These are phyloP conservation scores for Gymnoscopelus braueri DNA, from an alignment of 2,797 vertebrate species.

Conservation along the genomic window DNA sequence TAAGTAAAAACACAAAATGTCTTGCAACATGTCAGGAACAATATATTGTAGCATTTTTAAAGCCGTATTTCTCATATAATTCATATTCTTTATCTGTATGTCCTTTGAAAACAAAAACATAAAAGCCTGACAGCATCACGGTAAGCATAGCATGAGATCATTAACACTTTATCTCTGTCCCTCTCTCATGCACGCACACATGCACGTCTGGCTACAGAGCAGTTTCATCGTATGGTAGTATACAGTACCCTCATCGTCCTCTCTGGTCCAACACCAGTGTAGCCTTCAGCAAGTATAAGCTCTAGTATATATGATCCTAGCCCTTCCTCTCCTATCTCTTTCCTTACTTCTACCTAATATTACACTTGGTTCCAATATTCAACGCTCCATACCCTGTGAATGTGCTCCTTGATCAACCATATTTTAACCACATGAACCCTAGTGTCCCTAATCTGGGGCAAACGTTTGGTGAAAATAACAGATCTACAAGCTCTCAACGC, in stretches of 20 bases:
- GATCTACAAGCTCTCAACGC: too few species aligned
- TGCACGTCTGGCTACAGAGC: conserved; percentile 79
- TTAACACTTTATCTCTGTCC: conserved; percentile 71
- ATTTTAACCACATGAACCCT: conserved; percentile 23
- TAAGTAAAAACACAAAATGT: too few species aligned
- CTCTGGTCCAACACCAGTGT: conserved; percentile 72
- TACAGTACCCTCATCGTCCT: conserved; percentile 70
- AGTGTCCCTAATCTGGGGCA: too few species aligned
- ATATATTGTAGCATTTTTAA: background rate
- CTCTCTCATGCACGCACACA: conserved; percentile 71
- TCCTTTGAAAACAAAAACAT: conserved; percentile 67
- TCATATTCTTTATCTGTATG: conserved; percentile 70
- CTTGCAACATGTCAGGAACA: background rate
- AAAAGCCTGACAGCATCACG: conserved; percentile 44
- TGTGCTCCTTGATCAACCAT: conserved; percentile 31
- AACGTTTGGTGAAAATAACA: too few species aligned
- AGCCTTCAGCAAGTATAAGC: conserved; percentile 41
- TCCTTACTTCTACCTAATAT: conserved; percentile 16
- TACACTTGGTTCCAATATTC: conserved; percentile 44
- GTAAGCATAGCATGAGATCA: conserved; percentile 76
- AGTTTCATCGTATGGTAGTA: conserved; percentile 77
- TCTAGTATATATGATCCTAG: background rate
- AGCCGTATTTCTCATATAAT: conserved; percentile 12
- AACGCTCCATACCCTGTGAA: conserved; percentile 32
- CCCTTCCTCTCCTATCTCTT: conserved; percentile 39